phyloP scores from a whole-genome alignment of 2,888 invertebrate genomes.

The Andrena bucephala region DNA sequence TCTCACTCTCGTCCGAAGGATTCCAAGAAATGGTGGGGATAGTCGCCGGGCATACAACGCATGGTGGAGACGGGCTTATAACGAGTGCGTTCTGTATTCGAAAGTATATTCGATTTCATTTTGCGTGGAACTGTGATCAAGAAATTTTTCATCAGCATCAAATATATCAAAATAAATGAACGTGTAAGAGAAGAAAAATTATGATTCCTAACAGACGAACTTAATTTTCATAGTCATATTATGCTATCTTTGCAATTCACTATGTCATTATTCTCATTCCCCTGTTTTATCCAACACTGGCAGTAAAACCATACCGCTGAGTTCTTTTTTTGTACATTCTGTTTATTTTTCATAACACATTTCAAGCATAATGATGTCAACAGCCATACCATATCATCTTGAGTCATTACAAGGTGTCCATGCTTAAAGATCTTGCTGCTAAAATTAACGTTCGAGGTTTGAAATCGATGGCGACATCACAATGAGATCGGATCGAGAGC shows the following conservation, averaged over 20 bases:
- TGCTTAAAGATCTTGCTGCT: slow-evolving; percentile 64
- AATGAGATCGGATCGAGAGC: slow-evolving; percentile 25
- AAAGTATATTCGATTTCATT: not conserved
- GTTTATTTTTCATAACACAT: slow-evolving; percentile 73
- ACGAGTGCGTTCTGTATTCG: too few relatives aligned
- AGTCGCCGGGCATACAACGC: too few relatives aligned
- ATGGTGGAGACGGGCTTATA: too few relatives aligned
- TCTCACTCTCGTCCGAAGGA: too few relatives aligned
- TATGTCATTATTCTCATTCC: too few relatives aligned
- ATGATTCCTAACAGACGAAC: not conserved
- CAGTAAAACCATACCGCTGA: slow-evolving; percentile 7
- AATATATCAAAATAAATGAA: not conserved
- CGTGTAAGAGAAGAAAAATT: not conserved
- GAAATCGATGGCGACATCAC: slow-evolving; percentile 30
- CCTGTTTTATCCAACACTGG: not conserved
- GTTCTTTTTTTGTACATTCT: slow-evolving; percentile 60
- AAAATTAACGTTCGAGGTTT: slow-evolving; percentile 25
- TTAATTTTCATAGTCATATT: not conserved
- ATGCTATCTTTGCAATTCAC: not conserved
- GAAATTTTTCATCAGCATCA: not conserved
- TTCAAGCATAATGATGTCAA: slow-evolving; percentile 74
- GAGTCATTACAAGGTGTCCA: slow-evolving; percentile 53
- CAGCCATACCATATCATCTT: slow-evolving; percentile 64
- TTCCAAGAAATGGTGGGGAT: too few relatives aligned
- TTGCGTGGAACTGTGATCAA: not conserved